Evolutionary conservation across 2,797 vertebrate genomes (phyloP).

Genomic region (Setipinna tenuifilis): DNA sequence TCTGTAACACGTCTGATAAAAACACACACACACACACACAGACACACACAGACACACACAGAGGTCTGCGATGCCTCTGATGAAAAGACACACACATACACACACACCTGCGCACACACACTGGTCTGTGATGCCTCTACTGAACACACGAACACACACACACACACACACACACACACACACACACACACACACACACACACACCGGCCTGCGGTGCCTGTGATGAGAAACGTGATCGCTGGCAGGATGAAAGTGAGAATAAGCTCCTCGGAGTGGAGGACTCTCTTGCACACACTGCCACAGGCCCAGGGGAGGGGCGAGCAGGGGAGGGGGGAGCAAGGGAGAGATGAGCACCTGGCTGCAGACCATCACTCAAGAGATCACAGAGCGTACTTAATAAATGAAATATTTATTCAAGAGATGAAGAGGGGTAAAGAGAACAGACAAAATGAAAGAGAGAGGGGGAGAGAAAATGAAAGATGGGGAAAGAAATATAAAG

Average conservation of each 20-base stretch:
- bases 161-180: no score
- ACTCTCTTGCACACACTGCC: no score
- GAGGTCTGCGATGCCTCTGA: no score
- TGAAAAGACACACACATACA: no score
- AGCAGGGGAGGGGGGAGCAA: background rate
- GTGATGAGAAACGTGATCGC: background rate
- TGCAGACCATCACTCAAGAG: background rate
- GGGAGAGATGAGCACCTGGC: background rate
- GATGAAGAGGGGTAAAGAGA: background rate
- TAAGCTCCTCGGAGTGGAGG: background rate
- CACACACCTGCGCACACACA: no score
- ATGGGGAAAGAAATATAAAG: background rate
- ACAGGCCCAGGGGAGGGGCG: background rate
- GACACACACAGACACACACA: no score
- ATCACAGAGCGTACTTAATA: slow-evolving; percentile 2
- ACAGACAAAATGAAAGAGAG: background rate
- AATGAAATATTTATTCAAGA: slow-evolving; percentile 4
- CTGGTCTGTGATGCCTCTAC: no score
- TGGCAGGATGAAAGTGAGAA: background rate
- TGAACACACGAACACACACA: no score
- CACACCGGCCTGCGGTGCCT: no score
- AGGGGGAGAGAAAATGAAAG: background rate
- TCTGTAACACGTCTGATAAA: background rate
- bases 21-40: no score
- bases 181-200: no score